A percentile compares a stretch with the other conserved stretches of the same genome.
These are phyloP conservation scores for Toxotes lorentzi DNA, from an alignment of 2,797 vertebrate genomes.

Conservation along the genomic window DNA sequence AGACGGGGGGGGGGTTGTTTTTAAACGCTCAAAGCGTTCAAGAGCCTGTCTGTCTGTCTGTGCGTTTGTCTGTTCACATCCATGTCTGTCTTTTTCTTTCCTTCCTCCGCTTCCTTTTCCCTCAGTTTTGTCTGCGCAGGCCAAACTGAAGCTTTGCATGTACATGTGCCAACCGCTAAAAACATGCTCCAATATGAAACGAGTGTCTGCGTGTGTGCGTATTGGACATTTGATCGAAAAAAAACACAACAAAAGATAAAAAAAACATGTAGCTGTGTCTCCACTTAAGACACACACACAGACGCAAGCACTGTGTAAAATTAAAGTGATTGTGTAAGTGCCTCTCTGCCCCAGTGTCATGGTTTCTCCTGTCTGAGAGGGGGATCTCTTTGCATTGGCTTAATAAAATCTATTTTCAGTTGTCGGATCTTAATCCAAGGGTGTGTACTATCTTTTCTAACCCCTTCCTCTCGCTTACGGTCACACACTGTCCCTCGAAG, in stretches of 20 bases:
- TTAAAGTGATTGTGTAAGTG: constrained; percentile 77
- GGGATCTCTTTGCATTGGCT: constrained; percentile 61
- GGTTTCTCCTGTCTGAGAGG: constrained; percentile 58
- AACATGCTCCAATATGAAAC: constrained; percentile 75
- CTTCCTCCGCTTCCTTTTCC: constrained; percentile 42
- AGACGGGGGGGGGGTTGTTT: constrained; percentile 43
- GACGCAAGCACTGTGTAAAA: constrained; percentile 65
- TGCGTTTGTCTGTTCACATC: constrained; percentile 64
- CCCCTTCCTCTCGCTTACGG: constrained; percentile 3
- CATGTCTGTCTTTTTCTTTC: constrained; percentile 61
- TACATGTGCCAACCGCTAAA: constrained; percentile 91
- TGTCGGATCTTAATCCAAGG: constrained; percentile 54
- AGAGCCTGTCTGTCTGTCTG: constrained; percentile 86
- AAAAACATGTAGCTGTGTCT: constrained; percentile 74
- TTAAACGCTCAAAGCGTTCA: constrained; percentile 74
- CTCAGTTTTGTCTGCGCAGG: constrained; percentile 85
- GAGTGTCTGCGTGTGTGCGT: constrained; percentile 58
- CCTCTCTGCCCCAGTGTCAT: constrained; percentile 73
- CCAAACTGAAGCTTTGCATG: constrained; percentile 93
- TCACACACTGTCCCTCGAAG: constrained; percentile 16
- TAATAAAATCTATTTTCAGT: constrained; percentile 73
- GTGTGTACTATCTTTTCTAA: constrained; percentile 56
- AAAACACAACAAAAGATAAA: constrained; percentile 3
- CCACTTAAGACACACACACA: constrained; percentile 35
- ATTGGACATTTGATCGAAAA: constrained; percentile 64